Conservation (phyloP, 1,140 invertebrate species). For the Macrobrachium nipponense region DNA sequence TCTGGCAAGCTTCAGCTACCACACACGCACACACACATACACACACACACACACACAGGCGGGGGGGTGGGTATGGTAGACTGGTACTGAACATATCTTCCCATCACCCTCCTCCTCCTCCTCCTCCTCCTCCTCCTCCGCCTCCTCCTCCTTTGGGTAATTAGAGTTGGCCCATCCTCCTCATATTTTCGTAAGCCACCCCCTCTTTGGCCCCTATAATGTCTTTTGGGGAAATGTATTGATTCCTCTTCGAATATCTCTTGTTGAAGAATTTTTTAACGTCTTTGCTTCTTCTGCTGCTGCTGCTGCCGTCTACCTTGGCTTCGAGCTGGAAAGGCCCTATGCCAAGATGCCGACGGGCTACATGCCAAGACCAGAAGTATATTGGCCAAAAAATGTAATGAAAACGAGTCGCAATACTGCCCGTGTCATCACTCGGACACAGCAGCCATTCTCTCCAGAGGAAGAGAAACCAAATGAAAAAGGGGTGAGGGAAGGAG, state of each 20-base stretch:
- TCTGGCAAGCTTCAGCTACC: too few species aligned
- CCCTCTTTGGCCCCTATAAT: too few species aligned
- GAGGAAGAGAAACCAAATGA: not conserved
- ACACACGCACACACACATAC: too few species aligned
- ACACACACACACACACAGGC: too few species aligned
- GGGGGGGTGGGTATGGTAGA: too few species aligned
- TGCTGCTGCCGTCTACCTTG: too few species aligned
- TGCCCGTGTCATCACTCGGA: not conserved
- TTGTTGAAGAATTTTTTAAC: constrained; percentile 46
- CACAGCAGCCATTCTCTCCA: not conserved
- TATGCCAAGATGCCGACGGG: constrained; percentile 45
- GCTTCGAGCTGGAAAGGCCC: not conserved
- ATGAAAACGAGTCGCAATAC: constrained; percentile 25
- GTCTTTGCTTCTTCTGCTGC: not conserved
- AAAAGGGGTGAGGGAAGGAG: not conserved
- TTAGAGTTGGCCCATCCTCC: constrained; percentile 7
- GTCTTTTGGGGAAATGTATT: constrained; percentile 28
- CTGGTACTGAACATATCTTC: too few species aligned
- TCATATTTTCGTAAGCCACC: too few species aligned
- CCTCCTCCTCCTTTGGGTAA: not conserved
- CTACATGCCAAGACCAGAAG: constrained; percentile 37
- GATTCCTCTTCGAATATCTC: constrained; percentile 34
- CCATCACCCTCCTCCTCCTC: not conserved
- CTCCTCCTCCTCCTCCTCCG: not conserved
- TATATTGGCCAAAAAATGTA: constrained; percentile 30